Evolutionary conservation across 2,113 vertebrate species (phyloP).

Genomic region (Pelmatolapia mariae): DNA sequence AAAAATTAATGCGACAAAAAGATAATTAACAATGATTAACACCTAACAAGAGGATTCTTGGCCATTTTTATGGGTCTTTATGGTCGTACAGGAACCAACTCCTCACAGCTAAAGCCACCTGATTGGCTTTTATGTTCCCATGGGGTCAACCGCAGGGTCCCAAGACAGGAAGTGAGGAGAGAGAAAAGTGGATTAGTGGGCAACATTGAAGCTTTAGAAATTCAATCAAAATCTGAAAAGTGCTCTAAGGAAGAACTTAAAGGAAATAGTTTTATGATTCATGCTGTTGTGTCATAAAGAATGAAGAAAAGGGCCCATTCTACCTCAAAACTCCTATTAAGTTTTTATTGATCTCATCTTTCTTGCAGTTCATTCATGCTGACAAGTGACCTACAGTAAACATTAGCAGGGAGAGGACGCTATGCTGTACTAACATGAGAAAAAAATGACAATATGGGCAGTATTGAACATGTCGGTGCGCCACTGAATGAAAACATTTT

Average conservation of each 20-base stretch:
- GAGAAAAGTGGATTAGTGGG: slow-evolving; percentile 23
- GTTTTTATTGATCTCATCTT: slow-evolving; percentile 3
- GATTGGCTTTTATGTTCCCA: slow-evolving; percentile 29
- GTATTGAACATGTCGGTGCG: neutral
- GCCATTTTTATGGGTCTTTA: slow-evolving; percentile 9
- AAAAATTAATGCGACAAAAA: neutral
- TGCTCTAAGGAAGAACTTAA: neutral
- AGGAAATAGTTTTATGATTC: neutral
- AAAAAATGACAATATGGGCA: neutral
- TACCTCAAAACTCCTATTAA: neutral
- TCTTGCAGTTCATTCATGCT: neutral
- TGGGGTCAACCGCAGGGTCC: neutral
- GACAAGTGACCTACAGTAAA: neutral
- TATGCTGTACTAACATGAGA: neutral
- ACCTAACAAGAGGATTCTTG: neutral
- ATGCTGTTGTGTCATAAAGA: neutral
- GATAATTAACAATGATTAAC: slow-evolving; percentile 6
- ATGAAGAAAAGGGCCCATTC: neutral
- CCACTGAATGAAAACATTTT: neutral
- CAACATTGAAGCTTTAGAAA: neutral
- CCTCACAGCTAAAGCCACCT: slow-evolving; percentile 10
- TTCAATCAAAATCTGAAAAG: slow-evolving; percentile 4
- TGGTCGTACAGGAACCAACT: neutral
- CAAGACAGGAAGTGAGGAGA: slow-evolving; percentile 1
- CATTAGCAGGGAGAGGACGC: neutral